phyloP scores from a whole-genome alignment of 1,140 invertebrate species.

The Orchestia grillus region DNA sequence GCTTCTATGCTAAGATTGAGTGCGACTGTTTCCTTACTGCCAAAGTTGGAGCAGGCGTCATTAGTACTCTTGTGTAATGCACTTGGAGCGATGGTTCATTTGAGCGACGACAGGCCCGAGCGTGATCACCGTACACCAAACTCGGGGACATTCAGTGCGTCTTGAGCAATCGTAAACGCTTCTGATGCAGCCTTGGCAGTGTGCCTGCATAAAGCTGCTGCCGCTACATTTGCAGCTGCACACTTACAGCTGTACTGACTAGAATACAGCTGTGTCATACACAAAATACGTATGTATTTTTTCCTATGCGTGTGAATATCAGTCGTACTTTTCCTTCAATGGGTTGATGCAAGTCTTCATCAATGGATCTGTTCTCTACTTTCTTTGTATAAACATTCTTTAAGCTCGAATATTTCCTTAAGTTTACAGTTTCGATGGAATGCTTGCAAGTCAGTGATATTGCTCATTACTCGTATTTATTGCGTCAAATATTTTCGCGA shows the following conservation, averaged over 20 bases:
- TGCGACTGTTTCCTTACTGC: not conserved
- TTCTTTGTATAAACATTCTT: not conserved
- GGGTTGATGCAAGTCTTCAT: too few species aligned
- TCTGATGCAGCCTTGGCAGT: slow-evolving; percentile 33
- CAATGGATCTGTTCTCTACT: too few species aligned
- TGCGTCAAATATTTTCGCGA: not conserved
- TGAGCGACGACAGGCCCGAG: not conserved
- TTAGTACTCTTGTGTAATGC: not conserved
- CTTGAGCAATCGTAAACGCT: not conserved
- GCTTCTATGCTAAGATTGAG: not conserved
- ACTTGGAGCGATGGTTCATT: not conserved
- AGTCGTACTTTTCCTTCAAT: not conserved
- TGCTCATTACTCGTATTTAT: not conserved
- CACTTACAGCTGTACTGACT: not conserved
- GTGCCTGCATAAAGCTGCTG: slow-evolving; percentile 23
- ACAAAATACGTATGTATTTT: not conserved
- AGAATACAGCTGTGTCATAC: too few species aligned
- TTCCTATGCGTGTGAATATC: not conserved
- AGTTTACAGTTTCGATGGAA: not conserved
- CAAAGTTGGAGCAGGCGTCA: not conserved
- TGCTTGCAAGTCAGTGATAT: too few species aligned
- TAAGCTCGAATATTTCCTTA: not conserved
- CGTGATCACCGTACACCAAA: not conserved
- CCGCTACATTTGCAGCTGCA: not conserved
- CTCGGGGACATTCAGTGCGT: not conserved